Conservation (phyloP, 2,113 vertebrate genomes). For the Electrona antarctica region DNA sequence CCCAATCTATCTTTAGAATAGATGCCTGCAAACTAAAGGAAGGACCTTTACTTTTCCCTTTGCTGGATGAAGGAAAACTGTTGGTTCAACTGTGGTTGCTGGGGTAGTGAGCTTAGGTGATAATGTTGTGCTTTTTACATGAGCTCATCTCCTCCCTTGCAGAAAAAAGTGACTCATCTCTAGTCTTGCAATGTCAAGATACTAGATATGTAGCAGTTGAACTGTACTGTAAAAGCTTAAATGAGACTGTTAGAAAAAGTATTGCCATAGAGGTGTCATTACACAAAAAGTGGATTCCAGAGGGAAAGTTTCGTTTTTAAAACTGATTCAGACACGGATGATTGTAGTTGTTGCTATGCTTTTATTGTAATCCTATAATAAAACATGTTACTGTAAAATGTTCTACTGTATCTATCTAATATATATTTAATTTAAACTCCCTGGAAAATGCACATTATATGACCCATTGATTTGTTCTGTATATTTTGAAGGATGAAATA, state of each 20-base stretch:
- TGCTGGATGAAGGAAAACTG: conserved; percentile 45
- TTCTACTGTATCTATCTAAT: conserved; percentile 65
- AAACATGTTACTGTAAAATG: conserved; percentile 51
- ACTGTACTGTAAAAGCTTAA: conserved; percentile 15
- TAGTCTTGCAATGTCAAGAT: conserved; percentile 26
- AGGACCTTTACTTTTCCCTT: conserved; percentile 21
- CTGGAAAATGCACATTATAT: conserved; percentile 45
- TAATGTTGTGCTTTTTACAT: conserved; percentile 20
- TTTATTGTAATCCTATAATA: conserved; percentile 63
- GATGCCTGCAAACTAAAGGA: conserved; percentile 14
- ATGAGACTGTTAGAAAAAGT: conserved; percentile 22
- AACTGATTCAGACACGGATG: conserved; percentile 60
- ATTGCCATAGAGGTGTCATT: conserved; percentile 23
- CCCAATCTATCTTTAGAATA: not conserved
- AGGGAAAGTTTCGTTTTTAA: conserved; percentile 50
- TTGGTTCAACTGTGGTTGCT: conserved; percentile 5
- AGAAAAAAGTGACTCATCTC: conserved; percentile 11
- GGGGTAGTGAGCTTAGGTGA: not conserved
- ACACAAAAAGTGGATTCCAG: conserved; percentile 25
- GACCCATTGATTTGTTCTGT: conserved; percentile 43
- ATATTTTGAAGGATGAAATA: conserved; percentile 45
- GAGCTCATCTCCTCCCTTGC: not conserved
- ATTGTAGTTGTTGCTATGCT: conserved; percentile 70
- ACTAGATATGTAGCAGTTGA: conserved; percentile 36
- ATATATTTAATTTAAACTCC: conserved; percentile 74